phyloP scores from a whole-genome alignment of 2,113 vertebrate species.

The Notiomystis cincta region DNA sequence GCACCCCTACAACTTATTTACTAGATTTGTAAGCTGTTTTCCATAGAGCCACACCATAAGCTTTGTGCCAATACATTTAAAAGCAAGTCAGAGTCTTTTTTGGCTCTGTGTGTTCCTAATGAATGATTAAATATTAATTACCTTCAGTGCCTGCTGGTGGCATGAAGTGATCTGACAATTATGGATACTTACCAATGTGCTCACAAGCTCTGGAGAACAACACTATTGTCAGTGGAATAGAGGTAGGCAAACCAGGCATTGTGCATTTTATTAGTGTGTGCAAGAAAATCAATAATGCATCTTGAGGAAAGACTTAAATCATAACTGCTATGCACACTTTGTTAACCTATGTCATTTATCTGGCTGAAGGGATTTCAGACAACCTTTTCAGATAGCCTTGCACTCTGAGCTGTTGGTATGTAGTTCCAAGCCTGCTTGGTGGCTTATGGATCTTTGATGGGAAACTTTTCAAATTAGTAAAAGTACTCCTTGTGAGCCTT shows the following conservation, averaged over 20 bases:
- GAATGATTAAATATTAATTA: neutral
- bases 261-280: neutral
- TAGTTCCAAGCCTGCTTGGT: neutral
- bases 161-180: neutral
- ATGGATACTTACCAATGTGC: neutral
- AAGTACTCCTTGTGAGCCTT: neutral
- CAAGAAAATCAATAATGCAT: neutral
- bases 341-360: neutral
- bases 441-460: neutral
- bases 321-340: neutral
- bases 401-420: neutral
- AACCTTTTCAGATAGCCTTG: neutral
- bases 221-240: neutral
- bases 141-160: neutral
- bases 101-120: neutral
- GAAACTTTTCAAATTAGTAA: neutral
- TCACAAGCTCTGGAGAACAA: neutral
- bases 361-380: neutral
- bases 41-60: neutral
- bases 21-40: neutral
- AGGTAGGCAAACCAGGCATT: neutral
- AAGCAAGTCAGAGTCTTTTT: neutral
- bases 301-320: neutral
- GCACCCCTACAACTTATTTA: neutral
- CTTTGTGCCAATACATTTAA: neutral